Base-by-base conservation (phyloP, 2,797 vertebrate genomes). In the Manis crassicaudata region DNA sequence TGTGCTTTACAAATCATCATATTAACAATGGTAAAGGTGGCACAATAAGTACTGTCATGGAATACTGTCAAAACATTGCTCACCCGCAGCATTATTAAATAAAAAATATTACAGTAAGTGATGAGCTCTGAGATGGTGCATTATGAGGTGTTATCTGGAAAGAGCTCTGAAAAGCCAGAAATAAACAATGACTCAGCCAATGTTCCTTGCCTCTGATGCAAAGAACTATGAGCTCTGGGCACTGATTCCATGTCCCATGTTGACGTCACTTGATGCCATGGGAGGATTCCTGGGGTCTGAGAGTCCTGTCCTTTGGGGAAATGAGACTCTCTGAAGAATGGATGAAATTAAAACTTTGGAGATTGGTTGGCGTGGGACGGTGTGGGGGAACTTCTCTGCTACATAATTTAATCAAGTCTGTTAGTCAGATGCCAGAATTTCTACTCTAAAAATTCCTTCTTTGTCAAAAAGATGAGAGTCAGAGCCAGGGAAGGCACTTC, bases 131-230 rank as follows among this genome's bases (percentile, higher is more conserved):
- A 88, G 77, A 65, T 35, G n/a, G 60, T 52, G 89, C 56, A 43
- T 84, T 60, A 76, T 6, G 54, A 96, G 85, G n/a, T 67, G 35
- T 82, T 95, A 96, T 97, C 84, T 94, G 94, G 88, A 93, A 75
- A 94, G 56, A 85, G 32, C 68, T n/a, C 37, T 4, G 35, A 73
- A 70, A 68, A 82, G 68, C n/a, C 80, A 68, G 80, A 82, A 83
- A 87, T 82, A 65, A 94, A 73, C 83, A 88, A n/a, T 97, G 96
- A 98, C 89, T 97, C 95, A 97, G 96, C 93, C 58, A 27, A 52
- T 72, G 23, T 97, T 93, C 95, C n/a, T 97, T 91, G 90, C 40
- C 84, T 97, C 67, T 65, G 72, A 73, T 37, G 83, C 90, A 84
- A 67, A 95, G 75, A 54, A 14, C 70, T 77, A 6, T 52, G 12